Base-by-base conservation (phyloP, 2,113 vertebrate genomes). In the Mirza zaza region DNA sequence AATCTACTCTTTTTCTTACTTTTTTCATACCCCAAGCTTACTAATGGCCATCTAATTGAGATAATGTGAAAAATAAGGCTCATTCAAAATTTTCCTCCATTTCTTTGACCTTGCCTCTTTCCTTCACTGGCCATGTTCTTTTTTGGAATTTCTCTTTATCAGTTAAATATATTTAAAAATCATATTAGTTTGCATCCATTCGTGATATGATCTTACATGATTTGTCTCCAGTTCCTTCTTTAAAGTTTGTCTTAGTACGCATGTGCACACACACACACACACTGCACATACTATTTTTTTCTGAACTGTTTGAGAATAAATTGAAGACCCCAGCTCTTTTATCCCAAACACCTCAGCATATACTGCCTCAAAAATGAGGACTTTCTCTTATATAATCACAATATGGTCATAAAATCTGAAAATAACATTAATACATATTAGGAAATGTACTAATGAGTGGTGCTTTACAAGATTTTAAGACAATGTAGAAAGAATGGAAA, bases 21-120 rank as follows among this genome's bases (percentile, higher is more conserved):
- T 91, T n/a, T 77, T 96, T 82, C 67, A 80, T 76, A 82, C 81
- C 65, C 55, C 75, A 96, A 82, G 9, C 36, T 80, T 34, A 27
- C 29, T 59, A 91, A 92, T 34, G 27, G 8, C 20, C 0, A 77
- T 61, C 4, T 36, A 80, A n/a, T 25, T 91, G 80, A 90, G 67
- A 84, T 23, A 14, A 52, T 79, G 76, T 79, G 23, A 79, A 79
- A 87, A 92, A 73, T 25, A 65, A 79, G 79, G 79, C 50, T 63
- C 45, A 6, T 29, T 57, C 18, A 87, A 84, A 80, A 23, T 9
- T 59, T 91, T 95, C 76, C 48, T 25, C 65, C 17, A 0, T 80
- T 76, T 91, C n/a, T 71, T 84, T 76, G 48, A 73, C 18, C 2
- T 82, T 68, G 36, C 17, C 17, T 85, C 21, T 95, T 70, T 68